These are phyloP conservation scores for Takifugu bimaculatus DNA, from an alignment of 2,113 vertebrate species.

Conservation along the genomic window DNA sequence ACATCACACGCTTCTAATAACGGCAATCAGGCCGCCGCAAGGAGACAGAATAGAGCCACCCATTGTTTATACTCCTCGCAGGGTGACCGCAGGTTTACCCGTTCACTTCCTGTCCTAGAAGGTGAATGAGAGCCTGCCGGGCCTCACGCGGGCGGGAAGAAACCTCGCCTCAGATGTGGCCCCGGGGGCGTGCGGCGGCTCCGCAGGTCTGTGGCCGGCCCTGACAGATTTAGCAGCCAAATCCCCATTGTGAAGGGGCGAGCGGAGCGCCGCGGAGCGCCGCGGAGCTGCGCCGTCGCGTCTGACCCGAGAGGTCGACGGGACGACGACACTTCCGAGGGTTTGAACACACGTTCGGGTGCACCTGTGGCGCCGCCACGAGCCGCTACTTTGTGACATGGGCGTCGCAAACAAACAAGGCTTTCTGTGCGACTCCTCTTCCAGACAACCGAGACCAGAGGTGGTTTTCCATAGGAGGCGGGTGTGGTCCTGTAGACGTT, in stretches of 20 bases:
- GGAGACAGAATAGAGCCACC: background rate
- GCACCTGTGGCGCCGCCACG: too few relatives aligned
- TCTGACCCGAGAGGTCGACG: constrained; percentile 31
- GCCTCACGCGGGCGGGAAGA: constrained; percentile 6
- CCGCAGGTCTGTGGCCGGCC: background rate
- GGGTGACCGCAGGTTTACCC: constrained; percentile 17
- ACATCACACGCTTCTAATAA: background rate
- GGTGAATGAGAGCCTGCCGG: constrained; percentile 9
- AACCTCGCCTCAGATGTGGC: constrained; percentile 15
- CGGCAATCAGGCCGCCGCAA: constrained; percentile 1
- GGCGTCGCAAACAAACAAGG: constrained; percentile 23
- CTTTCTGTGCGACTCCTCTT: constrained; percentile 17
- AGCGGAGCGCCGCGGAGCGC: constrained; percentile 34
- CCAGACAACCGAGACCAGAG: constrained; percentile 23
- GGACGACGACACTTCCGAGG: background rate
- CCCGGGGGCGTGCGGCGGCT: constrained; percentile 7
- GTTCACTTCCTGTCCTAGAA: constrained; percentile 14
- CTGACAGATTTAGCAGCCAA: constrained; percentile 43
- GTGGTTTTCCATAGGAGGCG: constrained; percentile 32
- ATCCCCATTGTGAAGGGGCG: constrained; percentile 40
- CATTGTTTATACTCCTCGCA: constrained; percentile 12
- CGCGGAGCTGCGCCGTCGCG: constrained; percentile 15
- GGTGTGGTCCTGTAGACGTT: constrained; percentile 39
- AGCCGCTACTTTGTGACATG: background rate
- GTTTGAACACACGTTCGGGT: constrained; percentile 2